Percentiles rank a stretch among this genome's conserved stretches.
These are phyloP conservation scores for Lycodopsis pacificus DNA, from an alignment of 2,797 vertebrate genomes.

Conservation along the genomic window DNA sequence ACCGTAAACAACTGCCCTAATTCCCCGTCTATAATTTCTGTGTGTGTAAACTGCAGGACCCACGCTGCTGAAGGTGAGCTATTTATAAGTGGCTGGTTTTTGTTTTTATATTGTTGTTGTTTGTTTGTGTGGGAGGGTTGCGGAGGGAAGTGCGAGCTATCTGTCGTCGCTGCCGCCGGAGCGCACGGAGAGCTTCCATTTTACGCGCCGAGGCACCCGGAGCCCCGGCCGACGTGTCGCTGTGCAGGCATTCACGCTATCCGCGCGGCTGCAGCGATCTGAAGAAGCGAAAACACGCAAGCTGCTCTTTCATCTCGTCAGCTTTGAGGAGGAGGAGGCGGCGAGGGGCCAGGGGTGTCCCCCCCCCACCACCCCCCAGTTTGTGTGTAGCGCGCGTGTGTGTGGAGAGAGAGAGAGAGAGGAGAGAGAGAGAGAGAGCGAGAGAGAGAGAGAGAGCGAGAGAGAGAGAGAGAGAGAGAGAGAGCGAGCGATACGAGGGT, in stretches of 20 bases:
- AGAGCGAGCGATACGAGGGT: constrained; percentile 71
- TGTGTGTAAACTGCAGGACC: constrained; percentile 36
- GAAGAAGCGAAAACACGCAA: constrained; percentile 55
- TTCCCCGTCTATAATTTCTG: constrained; percentile 32
- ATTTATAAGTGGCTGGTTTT: constrained; percentile 41
- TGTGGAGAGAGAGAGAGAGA: constrained; percentile 51
- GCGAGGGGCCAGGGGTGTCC: constrained; percentile 79
- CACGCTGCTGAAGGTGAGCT: constrained; percentile 57
- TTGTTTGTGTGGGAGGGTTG: background rate
- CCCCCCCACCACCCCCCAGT: constrained; percentile 34
- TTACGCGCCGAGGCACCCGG: constrained; percentile 58
- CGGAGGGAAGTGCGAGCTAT: constrained; percentile 25
- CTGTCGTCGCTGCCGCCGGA: constrained; percentile 33
- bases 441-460: constrained; percentile 60
- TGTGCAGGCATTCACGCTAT: constrained; percentile 63
- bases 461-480: constrained; percentile 50
- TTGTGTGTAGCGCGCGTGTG: constrained; percentile 46
- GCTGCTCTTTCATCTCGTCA: constrained; percentile 81
- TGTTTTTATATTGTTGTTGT: background rate
- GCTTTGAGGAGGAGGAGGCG: constrained; percentile 71
- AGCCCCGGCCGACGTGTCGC: constrained; percentile 51
- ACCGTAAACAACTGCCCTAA: constrained; percentile 64
- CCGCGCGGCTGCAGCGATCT: constrained; percentile 37
- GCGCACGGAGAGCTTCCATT: constrained; percentile 61
- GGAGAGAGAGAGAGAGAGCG: constrained; percentile 59